Evolutionary conservation across 2,797 vertebrate genomes (phyloP), one percentile per base, ranked within the genome.

Genomic region (Australoheros facetus): DNA sequence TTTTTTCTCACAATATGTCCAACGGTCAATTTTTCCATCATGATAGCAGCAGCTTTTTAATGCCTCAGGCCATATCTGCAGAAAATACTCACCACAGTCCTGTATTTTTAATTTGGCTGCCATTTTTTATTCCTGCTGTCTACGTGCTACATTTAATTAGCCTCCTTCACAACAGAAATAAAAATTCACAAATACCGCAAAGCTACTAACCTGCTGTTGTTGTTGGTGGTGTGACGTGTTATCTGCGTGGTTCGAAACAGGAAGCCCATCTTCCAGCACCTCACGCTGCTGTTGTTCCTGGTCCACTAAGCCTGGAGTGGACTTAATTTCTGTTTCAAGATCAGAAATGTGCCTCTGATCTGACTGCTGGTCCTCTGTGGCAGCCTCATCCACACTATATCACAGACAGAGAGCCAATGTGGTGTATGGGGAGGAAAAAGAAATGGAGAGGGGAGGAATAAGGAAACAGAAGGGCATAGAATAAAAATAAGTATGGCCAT

Each of bases 311-410:
- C 76, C 78, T 56, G 83, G 66, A 75, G 84, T 39, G 56, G 81
- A 62, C 80, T 83, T 76, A 62, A 73, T 77, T 26, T 93, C 93
- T 73, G 80, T 74, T 71, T 92, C 91, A 13, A 79, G 83, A 83
- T 83, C 89, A 58, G 82, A 84, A 56, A 77, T 80, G 19, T 66
- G 79, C 32, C 57, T 90, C 80, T 89, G 86, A 39, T 90, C 88
- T 16, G 70, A 74, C 21, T 21, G 81, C 77, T 81, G 85, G 80
- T 93, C 90, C 64, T 95, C 93, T 83, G 73, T 21, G 45, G 59
- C 89, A 71, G 86, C 86, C 79, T 93, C 91, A 13, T 87, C 87
- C 78, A 77, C 84, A 73, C 95, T 96, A 64, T 6, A 80, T 77
- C 32, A 72, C 12, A 92, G 60, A 88, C 34, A 87, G 2, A 4